phyloP scores from a whole-genome alignment of 2,888 invertebrate species.

The Mimachlamys varia region DNA sequence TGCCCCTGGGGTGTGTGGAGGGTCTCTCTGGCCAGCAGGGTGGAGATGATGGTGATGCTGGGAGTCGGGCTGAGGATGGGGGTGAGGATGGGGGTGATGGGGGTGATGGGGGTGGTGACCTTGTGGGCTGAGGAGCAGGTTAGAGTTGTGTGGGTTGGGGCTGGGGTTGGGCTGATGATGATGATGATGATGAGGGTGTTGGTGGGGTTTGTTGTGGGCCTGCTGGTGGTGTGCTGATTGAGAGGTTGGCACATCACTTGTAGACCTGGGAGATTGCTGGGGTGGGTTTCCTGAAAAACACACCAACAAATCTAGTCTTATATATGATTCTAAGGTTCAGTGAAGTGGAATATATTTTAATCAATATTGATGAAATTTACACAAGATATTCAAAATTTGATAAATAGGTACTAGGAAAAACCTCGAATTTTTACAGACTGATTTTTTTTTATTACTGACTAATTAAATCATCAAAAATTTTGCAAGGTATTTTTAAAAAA shows the following conservation, averaged over 20 bases:
- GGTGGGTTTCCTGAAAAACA: constrained; percentile 45
- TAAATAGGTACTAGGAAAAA: too few relatives aligned
- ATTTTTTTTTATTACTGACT: too few relatives aligned
- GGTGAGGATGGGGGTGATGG: neutral
- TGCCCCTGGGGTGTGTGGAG: constrained; percentile 3
- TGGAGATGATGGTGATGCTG: neutral
- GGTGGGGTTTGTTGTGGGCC: neutral
- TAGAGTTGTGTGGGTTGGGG: constrained; percentile 40
- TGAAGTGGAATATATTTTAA: too few relatives aligned
- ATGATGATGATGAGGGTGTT: constrained; percentile 48
- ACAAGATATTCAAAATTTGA: too few relatives aligned
- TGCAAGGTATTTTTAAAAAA: too few relatives aligned
- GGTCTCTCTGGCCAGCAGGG: constrained; percentile 38
- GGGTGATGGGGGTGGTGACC: neutral
- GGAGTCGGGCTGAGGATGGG: neutral
- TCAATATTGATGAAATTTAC: too few relatives aligned
- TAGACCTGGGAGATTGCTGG: constrained; percentile 46
- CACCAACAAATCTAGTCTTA: too few relatives aligned
- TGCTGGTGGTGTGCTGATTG: constrained; percentile 13
- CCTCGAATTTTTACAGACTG: too few relatives aligned
- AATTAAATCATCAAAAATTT: too few relatives aligned
- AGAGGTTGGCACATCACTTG: constrained; percentile 33
- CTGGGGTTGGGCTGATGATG: constrained; percentile 39
- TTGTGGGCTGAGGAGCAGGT: constrained; percentile 41
- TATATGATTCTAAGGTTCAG: too few relatives aligned